Evolutionary conservation across 2,888 invertebrate genomes (phyloP).

Genomic region (Aspidiotus rigidus): DNA sequence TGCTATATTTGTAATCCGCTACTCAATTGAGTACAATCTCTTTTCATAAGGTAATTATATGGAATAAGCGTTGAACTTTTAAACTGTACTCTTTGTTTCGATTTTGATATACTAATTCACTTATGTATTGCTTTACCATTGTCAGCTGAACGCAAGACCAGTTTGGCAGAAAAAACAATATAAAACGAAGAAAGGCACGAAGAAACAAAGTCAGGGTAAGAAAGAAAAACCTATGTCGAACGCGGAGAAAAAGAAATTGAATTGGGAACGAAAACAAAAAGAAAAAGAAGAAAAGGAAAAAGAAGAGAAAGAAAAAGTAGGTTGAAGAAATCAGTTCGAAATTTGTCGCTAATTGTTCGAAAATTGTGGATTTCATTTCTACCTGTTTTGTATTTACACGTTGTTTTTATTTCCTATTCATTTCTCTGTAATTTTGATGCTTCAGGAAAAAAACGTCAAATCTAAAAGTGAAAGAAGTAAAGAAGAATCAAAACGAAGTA

Average conservation of each 20-base stretch:
- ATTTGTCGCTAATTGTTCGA: neutral
- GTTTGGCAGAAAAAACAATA: constrained; percentile 69
- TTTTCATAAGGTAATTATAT: too few relatives aligned
- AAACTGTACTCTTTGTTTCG: too few relatives aligned
- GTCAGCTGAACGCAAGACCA: constrained; percentile 53
- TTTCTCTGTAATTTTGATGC: constrained; percentile 30
- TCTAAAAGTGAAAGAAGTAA: constrained; percentile 37
- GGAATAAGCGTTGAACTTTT: too few relatives aligned
- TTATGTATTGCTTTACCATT: neutral
- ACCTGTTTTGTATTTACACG: neutral
- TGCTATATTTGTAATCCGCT: too few relatives aligned
- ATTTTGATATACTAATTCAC: neutral
- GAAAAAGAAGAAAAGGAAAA: constrained; percentile 37
- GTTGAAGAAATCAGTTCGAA: too few relatives aligned
- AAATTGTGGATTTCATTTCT: constrained; percentile 35
- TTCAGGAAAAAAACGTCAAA: constrained; percentile 38
- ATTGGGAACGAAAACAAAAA: constrained; percentile 37
- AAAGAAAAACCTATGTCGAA: constrained; percentile 39
- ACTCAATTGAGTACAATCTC: too few relatives aligned
- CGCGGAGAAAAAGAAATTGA: constrained; percentile 39
- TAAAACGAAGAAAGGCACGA: constrained; percentile 56
- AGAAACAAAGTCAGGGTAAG: constrained; percentile 46
- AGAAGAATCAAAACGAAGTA: constrained; percentile 38
- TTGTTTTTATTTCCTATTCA: constrained; percentile 1
- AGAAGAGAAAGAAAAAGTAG: constrained; percentile 34